Evolutionary conservation across 2,797 vertebrate genomes (phyloP).

Genomic region (Semotilus atromaculatus): DNA sequence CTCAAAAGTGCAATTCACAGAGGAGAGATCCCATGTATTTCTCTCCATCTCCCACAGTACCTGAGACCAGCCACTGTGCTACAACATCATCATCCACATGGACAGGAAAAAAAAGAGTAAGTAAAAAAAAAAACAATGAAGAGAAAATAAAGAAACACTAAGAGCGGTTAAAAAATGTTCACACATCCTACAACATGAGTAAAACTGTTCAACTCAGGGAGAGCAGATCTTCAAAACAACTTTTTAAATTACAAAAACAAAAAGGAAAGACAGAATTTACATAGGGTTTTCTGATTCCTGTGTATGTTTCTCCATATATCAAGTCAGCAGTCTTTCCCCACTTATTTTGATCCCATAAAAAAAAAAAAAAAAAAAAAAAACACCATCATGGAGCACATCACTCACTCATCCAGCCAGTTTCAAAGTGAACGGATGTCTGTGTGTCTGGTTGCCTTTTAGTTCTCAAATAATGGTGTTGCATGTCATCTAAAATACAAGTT

Average conservation of each 20-base stretch:
- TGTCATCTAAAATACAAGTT: slow-evolving; percentile 61
- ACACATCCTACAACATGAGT: slow-evolving; percentile 70
- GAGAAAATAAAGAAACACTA: slow-evolving; percentile 66
- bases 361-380: background rate
- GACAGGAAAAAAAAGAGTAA: slow-evolving; percentile 38
- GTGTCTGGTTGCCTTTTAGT: slow-evolving; percentile 40
- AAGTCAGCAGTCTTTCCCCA: slow-evolving; percentile 45
- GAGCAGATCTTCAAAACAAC: slow-evolving; percentile 59
- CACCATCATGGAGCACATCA: slow-evolving; percentile 42
- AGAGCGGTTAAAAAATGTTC: slow-evolving; percentile 55
- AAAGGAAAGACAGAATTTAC: slow-evolving; percentile 65
- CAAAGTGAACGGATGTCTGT: slow-evolving; percentile 34
- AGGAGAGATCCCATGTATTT: slow-evolving; percentile 51
- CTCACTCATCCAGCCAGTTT: slow-evolving; percentile 53
- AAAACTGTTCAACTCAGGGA: slow-evolving; percentile 67
- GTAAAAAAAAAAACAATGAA: slow-evolving; percentile 40
- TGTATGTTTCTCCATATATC: slow-evolving; percentile 56
- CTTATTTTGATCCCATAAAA: slow-evolving; percentile 60
- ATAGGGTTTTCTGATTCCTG: slow-evolving; percentile 68
- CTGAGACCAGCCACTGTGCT: slow-evolving; percentile 65
- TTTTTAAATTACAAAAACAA: slow-evolving; percentile 74
- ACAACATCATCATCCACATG: slow-evolving; percentile 60
- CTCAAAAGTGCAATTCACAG: slow-evolving; percentile 64
- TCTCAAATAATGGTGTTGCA: slow-evolving; percentile 51
- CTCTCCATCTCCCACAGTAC: slow-evolving; percentile 62